Percentiles rank a stretch among this genome's conserved stretches.
These are phyloP conservation scores for Drosophila leonis DNA, from an alignment of 2,888 invertebrate genomes.

Conservation along the genomic window DNA sequence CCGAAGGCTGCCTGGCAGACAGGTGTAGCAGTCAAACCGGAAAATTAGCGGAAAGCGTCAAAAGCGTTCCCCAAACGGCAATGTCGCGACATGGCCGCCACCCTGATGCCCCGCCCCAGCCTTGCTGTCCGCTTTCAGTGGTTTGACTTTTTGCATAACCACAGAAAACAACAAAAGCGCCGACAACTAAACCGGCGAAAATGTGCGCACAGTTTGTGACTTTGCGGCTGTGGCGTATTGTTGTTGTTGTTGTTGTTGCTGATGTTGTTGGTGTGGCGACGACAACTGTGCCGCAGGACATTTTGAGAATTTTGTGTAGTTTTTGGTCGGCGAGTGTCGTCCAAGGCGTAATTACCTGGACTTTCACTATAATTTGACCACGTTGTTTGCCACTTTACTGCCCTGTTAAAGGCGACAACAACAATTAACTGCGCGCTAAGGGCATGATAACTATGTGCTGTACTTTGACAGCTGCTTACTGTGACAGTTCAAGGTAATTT, in stretches of 20 bases:
- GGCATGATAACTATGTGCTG: constrained; percentile 56
- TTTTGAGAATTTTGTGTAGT: constrained; percentile 55
- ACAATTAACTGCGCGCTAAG: constrained; percentile 38
- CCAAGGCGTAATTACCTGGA: constrained; percentile 76
- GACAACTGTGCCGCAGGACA: constrained; percentile 73
- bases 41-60: constrained; percentile 82
- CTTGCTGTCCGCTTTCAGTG: constrained; percentile 9
- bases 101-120: not conserved
- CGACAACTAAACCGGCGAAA: constrained; percentile 62
- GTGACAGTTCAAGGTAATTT: constrained; percentile 7
- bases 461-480: constrained; percentile 24
- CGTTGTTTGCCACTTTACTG: constrained; percentile 69
- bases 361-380: constrained; percentile 70
- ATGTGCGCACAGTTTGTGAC: constrained; percentile 73
- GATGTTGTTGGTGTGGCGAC: constrained; percentile 48
- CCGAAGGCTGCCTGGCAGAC: constrained; percentile 53
- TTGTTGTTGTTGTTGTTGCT: constrained; percentile 10
- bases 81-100: constrained; percentile 64
- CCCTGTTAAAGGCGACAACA: constrained; percentile 36
- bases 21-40: constrained; percentile 77
- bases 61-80: constrained; percentile 79
- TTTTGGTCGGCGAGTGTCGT: constrained; percentile 52
- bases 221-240: constrained; percentile 35
- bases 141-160: constrained; percentile 69
- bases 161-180: constrained; percentile 41